Evolutionary conservation across 2,888 invertebrate species (phyloP).

Genomic region (Stegana nigrithorax): DNA sequence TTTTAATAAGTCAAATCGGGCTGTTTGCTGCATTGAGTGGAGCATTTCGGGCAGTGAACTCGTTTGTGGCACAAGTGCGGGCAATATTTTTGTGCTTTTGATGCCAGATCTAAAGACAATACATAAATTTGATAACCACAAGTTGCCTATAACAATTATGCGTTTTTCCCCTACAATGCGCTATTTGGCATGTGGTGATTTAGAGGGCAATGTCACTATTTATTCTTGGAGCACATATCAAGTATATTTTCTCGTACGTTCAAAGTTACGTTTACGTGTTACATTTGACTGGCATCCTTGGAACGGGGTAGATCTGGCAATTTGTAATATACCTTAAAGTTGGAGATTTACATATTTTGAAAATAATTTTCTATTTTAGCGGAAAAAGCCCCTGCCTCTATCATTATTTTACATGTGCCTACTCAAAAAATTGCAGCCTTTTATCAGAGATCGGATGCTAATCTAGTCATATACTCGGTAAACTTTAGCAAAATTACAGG

Average conservation of each 20-base stretch:
- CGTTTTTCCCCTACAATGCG: constrained; percentile 60
- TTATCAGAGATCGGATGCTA: constrained; percentile 57
- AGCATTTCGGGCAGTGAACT: constrained; percentile 46
- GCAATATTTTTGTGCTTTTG: constrained; percentile 49
- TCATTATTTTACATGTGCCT: constrained; percentile 59
- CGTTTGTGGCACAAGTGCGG: constrained; percentile 59
- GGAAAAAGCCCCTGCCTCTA: constrained; percentile 55
- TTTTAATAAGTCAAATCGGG: constrained; percentile 37
- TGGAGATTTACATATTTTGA: not conserved
- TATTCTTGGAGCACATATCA: constrained; percentile 48
- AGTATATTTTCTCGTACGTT: constrained; percentile 43
- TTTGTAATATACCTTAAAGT: constrained; percentile 54
- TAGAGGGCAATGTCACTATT: constrained; percentile 54
- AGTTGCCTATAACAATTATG: constrained; percentile 46
- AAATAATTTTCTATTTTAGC: not conserved
- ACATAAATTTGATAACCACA: constrained; percentile 44
- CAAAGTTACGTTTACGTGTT: constrained; percentile 41
- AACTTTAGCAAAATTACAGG: constrained; percentile 68
- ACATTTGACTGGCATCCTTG: constrained; percentile 70
- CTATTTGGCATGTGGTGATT: constrained; percentile 61
- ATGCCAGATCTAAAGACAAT: constrained; percentile 38
- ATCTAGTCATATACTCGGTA: constrained; percentile 60
- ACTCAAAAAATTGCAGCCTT: constrained; percentile 59
- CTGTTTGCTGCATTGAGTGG: constrained; percentile 63
- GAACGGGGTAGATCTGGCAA: constrained; percentile 66